Base-by-base conservation (phyloP, 2,888 invertebrate species). In the Dicyrtomina minuta region DNA sequence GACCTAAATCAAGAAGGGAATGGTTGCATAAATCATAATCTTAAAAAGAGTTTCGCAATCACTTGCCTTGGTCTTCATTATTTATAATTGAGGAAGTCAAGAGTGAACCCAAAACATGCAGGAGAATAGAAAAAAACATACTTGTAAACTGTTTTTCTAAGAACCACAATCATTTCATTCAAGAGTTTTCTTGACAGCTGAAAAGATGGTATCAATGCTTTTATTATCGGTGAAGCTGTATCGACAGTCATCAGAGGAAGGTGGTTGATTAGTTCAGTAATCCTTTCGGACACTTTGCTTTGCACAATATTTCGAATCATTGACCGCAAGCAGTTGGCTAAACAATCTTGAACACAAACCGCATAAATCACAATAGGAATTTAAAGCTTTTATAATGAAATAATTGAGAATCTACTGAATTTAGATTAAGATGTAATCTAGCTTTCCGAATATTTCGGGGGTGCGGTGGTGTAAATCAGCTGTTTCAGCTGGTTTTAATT, bases 61-160 rank as follows among this genome's bases (percentile, higher is more conserved):
- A n/a, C n/a, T n/a, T n/a, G n/a, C n/a, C n/a, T n/a, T n/a, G n/a
- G n/a, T n/a, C n/a, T n/a, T n/a, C n/a, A n/a, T n/a, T n/a, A n/a
- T n/a, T n/a, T n/a, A n/a, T n/a, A n/a, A n/a, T n/a, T n/a, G n/a
- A n/a, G n/a, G n/a, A n/a, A n/a, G n/a, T n/a, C n/a, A n/a, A n/a
- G n/a, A n/a, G n/a, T n/a, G n/a, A n/a, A n/a, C n/a, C n/a, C n/a
- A n/a, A n/a, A n/a, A n/a, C n/a, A n/a, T n/a, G n/a, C n/a, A n/a
- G n/a, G n/a, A n/a, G n/a, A n/a, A n/a, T n/a, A 33, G 4, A 33
- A 33, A 33, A 3, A 33, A 3, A 5, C 33, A 15, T 72, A 77
- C 74, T 75, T 77, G 73, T 74, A 76, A 62, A 77, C 67, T 4
- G 74, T 74, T 66, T 77, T 77, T 10, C 77, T 53, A 0, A 76